These are phyloP conservation scores for Castor canadensis DNA, from an alignment of 2,113 vertebrate species.

Conservation along the genomic window DNA sequence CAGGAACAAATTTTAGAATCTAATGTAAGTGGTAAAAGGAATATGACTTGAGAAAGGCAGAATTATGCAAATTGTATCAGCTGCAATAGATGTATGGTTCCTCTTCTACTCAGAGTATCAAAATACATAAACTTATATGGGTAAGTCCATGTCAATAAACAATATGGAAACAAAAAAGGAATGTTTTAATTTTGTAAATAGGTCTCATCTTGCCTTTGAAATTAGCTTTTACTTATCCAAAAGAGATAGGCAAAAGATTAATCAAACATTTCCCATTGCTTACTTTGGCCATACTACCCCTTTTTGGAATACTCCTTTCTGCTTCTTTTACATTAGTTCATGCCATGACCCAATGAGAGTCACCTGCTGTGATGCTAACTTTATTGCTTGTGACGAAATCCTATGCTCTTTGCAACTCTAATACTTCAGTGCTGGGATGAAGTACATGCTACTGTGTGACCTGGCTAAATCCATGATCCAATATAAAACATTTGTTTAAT, in stretches of 20 bases:
- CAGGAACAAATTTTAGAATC: not conserved
- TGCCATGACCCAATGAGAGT: not conserved
- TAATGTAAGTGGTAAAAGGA: not conserved
- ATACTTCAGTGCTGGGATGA: not conserved
- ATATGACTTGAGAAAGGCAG: not conserved
- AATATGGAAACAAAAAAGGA: not conserved
- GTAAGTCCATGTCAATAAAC: not conserved
- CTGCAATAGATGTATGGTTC: not conserved
- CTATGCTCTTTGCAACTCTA: not conserved
- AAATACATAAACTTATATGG: not conserved
- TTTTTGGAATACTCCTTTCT: not conserved
- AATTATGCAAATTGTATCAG: not conserved
- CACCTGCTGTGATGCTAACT: not conserved
- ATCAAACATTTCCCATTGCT: not conserved
- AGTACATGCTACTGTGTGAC: not conserved
- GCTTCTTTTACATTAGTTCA: not conserved
- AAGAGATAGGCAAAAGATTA: not conserved
- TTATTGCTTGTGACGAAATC: not conserved
- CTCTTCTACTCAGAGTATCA: not conserved
- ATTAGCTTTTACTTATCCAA: not conserved
- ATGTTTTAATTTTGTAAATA: not conserved
- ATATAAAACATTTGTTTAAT: not conserved
- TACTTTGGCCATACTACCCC: not conserved
- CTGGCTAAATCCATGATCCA: not conserved
- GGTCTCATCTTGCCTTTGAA: conserved; percentile 11